Evolutionary conservation across 1,140 invertebrate species (phyloP).

Genomic region (Rhopalosiphum padi): DNA sequence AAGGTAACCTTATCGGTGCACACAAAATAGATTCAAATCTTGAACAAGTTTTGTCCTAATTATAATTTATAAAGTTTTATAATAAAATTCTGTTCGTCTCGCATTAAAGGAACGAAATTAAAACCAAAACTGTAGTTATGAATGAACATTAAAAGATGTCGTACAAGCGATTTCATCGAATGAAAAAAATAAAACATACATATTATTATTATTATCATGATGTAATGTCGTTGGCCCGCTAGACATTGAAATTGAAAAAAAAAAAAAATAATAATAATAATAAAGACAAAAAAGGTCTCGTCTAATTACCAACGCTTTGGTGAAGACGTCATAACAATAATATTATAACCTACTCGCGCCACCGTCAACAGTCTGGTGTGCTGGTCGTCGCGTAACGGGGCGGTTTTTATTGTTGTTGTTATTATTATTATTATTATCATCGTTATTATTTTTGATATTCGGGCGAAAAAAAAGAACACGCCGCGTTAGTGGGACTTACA

Average conservation of each 20-base stretch:
- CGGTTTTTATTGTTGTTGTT: too few relatives aligned
- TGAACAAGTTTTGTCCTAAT: slow-evolving; percentile 1
- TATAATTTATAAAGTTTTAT: slow-evolving; percentile 13
- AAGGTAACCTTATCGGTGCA: neutral
- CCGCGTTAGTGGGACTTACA: neutral
- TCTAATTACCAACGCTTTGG: too few relatives aligned
- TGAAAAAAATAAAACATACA: neutral
- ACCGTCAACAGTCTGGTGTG: too few relatives aligned
- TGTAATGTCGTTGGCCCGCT: too few relatives aligned
- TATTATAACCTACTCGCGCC: too few relatives aligned
- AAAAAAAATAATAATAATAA: neutral
- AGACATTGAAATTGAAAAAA: neutral
- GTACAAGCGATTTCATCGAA: neutral
- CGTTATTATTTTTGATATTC: neutral
- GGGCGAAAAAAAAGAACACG: neutral
- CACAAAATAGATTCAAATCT: slow-evolving; percentile 12
- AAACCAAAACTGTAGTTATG: neutral
- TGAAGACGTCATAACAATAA: too few relatives aligned
- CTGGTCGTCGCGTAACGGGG: too few relatives aligned
- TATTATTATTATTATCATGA: neutral
- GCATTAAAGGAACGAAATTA: neutral
- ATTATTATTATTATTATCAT: too few relatives aligned
- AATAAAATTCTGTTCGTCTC: neutral
- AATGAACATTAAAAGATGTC: neutral
- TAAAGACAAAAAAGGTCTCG: too few relatives aligned